Conservation (phyloP, 2,888 invertebrate genomes). For the Acleris emargana region DNA sequence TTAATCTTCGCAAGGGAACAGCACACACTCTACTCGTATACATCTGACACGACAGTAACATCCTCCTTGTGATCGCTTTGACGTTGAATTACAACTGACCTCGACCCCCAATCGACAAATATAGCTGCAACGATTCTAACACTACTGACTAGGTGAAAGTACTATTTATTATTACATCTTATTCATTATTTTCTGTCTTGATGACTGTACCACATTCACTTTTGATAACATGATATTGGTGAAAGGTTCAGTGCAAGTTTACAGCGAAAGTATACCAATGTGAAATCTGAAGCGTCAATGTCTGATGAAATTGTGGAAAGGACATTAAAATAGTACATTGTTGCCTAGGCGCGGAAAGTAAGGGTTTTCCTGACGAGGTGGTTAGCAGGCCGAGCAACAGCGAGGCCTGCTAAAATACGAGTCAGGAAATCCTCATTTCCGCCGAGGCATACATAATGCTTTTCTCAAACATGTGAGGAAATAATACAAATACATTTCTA, state of each 20-base stretch:
- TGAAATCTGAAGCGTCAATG: slow-evolving; percentile 17
- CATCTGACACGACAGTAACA: slow-evolving; percentile 29
- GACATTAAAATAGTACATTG: too few relatives aligned
- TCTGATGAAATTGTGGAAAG: neutral
- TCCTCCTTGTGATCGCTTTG: slow-evolving; percentile 22
- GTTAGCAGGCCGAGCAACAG: too few relatives aligned
- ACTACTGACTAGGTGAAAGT: slow-evolving; percentile 30
- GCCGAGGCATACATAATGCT: too few relatives aligned
- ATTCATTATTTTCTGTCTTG: slow-evolving; percentile 13
- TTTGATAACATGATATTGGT: slow-evolving; percentile 56
- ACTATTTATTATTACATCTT: slow-evolving; percentile 27
- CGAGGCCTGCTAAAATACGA: too few relatives aligned
- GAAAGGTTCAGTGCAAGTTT: slow-evolving; percentile 59
- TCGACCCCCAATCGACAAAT: slow-evolving; percentile 33
- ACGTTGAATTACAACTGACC: slow-evolving; percentile 31
- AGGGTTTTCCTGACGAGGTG: too few relatives aligned
- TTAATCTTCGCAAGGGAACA: slow-evolving; percentile 42
- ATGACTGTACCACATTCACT: slow-evolving; percentile 51
- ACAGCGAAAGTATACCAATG: slow-evolving; percentile 48
- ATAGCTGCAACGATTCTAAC: slow-evolving; percentile 23
- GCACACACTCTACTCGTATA: slow-evolving; percentile 32
- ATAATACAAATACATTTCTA: too few relatives aligned
- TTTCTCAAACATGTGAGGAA: too few relatives aligned
- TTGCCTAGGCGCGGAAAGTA: too few relatives aligned
- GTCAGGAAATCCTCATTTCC: too few relatives aligned